Conservation (phyloP, 2,797 vertebrate genomes). For the Coendou prehensilis region DNA sequence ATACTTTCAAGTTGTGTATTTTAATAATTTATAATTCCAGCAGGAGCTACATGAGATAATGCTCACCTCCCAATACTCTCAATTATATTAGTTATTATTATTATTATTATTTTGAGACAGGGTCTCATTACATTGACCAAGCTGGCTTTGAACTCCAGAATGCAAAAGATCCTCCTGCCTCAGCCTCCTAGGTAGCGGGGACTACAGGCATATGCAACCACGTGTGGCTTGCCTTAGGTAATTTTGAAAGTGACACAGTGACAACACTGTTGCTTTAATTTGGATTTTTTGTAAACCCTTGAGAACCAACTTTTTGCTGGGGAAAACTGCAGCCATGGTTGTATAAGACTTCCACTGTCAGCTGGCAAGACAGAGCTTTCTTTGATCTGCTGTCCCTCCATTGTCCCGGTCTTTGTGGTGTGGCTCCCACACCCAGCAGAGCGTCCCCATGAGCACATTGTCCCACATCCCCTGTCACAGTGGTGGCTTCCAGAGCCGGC, state of each 20-base stretch:
- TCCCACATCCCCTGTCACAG: no score
- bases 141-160: not conserved
- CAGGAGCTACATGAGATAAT: not conserved
- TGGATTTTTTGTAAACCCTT: not conserved
- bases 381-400: not conserved
- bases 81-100: not conserved
- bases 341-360: not conserved
- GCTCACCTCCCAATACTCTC: not conserved
- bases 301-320: not conserved
- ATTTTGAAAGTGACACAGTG: not conserved
- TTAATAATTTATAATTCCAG: not conserved
- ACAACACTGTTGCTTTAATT: not conserved
- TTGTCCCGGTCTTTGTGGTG: accelerated
- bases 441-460: not conserved
- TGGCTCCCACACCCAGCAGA: not conserved
- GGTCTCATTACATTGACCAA: not conserved
- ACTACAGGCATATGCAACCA: not conserved
- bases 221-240: not conserved
- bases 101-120: not conserved
- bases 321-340: not conserved
- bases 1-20: not conserved
- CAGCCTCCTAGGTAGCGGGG: not conserved
- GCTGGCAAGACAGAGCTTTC: not conserved
- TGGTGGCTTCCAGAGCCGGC: not conserved
- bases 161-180: not conserved